Conservation (phyloP, 2,113 vertebrate genomes). For the Cryptotis parvus region DNA sequence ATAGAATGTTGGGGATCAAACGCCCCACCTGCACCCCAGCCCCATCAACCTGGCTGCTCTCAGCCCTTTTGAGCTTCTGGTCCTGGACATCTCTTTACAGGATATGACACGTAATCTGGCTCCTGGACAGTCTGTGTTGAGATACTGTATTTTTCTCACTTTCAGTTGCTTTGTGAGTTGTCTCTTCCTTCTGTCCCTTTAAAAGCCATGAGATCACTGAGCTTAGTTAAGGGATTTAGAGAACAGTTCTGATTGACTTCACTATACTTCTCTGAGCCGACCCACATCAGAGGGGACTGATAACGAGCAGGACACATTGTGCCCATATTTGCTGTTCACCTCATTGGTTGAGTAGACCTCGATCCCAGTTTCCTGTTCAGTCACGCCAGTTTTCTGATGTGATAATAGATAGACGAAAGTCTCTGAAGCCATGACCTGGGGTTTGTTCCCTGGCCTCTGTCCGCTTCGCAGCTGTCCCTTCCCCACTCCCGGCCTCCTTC, state of each 20-base stretch:
- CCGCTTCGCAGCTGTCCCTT: background rate
- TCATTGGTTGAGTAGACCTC: no score
- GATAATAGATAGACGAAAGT: background rate
- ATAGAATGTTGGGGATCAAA: no score
- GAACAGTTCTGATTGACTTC: no score
- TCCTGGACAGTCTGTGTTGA: background rate
- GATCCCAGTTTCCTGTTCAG: background rate
- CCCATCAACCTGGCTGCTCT: no score
- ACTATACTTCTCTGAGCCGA: no score
- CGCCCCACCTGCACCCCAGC: no score
- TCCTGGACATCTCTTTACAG: no score
- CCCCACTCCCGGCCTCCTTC: background rate
- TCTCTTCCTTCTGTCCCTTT: conserved; percentile 54
- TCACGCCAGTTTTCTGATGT: background rate
- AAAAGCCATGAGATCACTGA: conserved; percentile 25
- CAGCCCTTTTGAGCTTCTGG: no score
- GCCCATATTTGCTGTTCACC: no score
- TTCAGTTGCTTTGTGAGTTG: conserved; percentile 59
- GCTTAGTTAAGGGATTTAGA: background rate
- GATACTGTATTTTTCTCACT: background rate
- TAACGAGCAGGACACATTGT: no score
- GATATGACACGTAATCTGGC: no score
- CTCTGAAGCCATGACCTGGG: background rate
- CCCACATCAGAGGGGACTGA: no score
- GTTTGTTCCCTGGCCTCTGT: background rate